Percentiles rank a stretch among this genome's conserved stretches.
phyloP scores from a whole-genome alignment of 2,797 vertebrate genomes.

The Columba guinea region DNA sequence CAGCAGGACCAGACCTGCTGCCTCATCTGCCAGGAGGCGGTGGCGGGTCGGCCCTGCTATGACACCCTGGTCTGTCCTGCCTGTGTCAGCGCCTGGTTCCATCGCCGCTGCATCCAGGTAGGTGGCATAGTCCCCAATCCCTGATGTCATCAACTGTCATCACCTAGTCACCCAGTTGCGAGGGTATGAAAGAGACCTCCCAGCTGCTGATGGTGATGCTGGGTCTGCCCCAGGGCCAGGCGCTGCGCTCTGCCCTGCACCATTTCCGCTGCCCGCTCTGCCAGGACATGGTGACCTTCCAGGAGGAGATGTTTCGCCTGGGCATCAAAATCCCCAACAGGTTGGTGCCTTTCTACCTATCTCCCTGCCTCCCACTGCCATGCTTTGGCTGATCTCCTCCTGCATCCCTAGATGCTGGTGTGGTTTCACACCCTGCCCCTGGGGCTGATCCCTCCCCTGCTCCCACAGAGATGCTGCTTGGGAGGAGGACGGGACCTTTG shows the following conservation, averaged over 20 bases:
- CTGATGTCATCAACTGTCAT: neutral
- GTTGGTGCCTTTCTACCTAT: neutral
- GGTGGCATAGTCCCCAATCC: neutral
- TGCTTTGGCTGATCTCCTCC: neutral
- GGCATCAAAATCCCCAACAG: neutral
- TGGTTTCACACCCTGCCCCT: too few species aligned
- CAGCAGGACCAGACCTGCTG: neutral
- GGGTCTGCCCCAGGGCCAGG: neutral
- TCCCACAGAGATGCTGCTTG: neutral
- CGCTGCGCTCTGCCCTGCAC: neutral
- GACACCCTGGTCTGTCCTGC: neutral
- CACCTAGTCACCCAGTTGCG: accelerated
- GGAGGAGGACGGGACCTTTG: neutral
- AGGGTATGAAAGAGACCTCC: accelerated
- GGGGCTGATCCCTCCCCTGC: neutral
- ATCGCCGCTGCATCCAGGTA: neutral
- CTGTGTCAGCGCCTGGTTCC: neutral
- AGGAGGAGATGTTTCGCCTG: neutral
- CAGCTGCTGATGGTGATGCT: accelerated
- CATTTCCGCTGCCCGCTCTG: neutral
- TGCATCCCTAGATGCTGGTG: accelerated
- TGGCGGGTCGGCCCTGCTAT: neutral
- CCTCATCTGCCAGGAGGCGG: neutral
- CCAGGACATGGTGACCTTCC: neutral
- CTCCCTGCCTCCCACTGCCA: neutral